Conservation (phyloP, 2,113 vertebrate species). For the Hippotragus niger region DNA sequence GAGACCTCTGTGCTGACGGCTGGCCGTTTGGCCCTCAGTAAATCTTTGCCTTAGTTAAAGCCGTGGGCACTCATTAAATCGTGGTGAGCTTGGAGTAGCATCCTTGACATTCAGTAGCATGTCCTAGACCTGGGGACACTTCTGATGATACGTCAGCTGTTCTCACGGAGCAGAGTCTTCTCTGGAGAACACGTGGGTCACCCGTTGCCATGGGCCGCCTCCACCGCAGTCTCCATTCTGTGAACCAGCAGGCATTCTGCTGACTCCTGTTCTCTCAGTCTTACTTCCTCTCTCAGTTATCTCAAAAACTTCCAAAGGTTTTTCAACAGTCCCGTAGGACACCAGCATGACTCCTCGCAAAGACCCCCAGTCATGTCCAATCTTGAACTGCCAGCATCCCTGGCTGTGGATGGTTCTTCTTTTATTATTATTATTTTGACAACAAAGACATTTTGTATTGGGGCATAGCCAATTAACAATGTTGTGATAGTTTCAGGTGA, state of each 20-base stretch:
- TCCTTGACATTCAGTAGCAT: rapidly evolving
- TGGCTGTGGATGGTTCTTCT: neutral
- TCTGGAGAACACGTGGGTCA: neutral
- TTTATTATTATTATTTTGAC: neutral
- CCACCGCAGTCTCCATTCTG: rapidly evolving
- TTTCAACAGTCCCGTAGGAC: neutral
- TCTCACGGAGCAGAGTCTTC: neutral
- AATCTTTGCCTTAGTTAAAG: neutral
- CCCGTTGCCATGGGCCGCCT: rapidly evolving
- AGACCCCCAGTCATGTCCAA: neutral
- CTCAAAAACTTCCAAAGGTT: neutral
- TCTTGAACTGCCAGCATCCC: too few relatives aligned
- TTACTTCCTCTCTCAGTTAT: neutral
- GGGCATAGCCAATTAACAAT: neutral
- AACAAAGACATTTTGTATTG: neutral
- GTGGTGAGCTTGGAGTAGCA: neutral
- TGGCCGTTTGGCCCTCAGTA: neutral
- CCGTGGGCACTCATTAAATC: rapidly evolving
- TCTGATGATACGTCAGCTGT: rapidly evolving
- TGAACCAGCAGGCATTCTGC: rapidly evolving
- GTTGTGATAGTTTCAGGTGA: neutral
- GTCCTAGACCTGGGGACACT: rapidly evolving
- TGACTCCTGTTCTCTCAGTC: neutral
- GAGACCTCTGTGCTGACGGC: neutral
- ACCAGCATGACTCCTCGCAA: neutral